Evolutionary conservation across 2,888 invertebrate genomes (phyloP).

Genomic region (Blera fallax): DNA sequence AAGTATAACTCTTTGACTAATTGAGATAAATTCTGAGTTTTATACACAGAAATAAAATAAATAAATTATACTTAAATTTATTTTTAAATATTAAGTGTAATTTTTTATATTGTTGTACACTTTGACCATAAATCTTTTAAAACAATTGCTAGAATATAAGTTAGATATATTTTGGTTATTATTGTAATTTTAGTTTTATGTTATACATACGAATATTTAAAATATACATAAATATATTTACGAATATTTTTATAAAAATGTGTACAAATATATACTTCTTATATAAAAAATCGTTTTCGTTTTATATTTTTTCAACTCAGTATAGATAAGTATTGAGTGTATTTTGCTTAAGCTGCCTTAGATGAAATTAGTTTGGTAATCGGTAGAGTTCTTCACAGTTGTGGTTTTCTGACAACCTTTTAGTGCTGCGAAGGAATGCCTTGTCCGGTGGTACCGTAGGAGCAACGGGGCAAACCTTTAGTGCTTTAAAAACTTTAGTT

Average conservation of each 20-base stretch:
- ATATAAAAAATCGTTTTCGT: background rate
- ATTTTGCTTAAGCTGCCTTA: too few relatives aligned
- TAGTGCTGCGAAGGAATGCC: too few relatives aligned
- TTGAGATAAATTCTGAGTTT: constrained; percentile 47
- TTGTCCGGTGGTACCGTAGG: too few relatives aligned
- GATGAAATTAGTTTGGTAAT: too few relatives aligned
- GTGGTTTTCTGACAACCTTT: too few relatives aligned
- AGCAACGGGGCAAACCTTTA: too few relatives aligned
- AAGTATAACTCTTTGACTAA: constrained; percentile 44
- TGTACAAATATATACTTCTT: constrained; percentile 49
- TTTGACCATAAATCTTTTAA: background rate
- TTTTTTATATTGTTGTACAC: constrained; percentile 2
- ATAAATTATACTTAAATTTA: constrained; percentile 32
- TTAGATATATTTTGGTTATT: background rate
- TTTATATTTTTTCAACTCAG: background rate
- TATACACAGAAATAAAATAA: constrained; percentile 45
- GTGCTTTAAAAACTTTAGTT: too few relatives aligned
- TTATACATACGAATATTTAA: constrained; percentile 2
- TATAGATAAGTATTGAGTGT: too few relatives aligned
- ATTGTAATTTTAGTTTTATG: constrained; percentile 3
- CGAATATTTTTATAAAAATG: constrained; percentile 55
- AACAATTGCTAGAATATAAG: background rate
- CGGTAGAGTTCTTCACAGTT: too few relatives aligned
- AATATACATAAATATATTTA: background rate
- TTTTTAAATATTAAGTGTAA: constrained; percentile 25